phyloP scores from a whole-genome alignment of 2,113 vertebrate genomes.

The Cisticola juncidis region DNA sequence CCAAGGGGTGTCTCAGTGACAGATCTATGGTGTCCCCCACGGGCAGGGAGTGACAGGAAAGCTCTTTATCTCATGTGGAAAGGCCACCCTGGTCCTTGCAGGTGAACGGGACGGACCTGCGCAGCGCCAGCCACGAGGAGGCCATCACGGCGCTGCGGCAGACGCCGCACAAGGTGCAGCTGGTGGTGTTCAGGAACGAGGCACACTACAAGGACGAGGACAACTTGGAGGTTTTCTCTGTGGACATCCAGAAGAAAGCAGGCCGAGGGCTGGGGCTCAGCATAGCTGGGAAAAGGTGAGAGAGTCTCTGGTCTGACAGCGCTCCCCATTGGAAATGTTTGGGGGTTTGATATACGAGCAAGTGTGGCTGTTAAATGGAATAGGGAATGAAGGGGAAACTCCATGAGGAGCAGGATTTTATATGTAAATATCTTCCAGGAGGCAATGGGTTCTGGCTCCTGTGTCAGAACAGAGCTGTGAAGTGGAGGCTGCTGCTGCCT shows the following conservation, averaged over 20 bases:
- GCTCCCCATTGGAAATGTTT: background rate
- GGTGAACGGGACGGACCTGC: conserved; percentile 91
- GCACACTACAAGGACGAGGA: conserved; percentile 87
- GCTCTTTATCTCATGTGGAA: background rate
- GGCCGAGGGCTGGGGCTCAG: conserved; percentile 93
- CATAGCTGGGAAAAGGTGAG: conserved; percentile 94
- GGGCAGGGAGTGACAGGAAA: background rate
- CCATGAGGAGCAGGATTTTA: background rate
- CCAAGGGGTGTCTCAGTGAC: background rate
- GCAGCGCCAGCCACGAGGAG: conserved; percentile 87
- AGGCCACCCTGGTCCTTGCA: conserved; percentile 56
- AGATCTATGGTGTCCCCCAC: background rate
- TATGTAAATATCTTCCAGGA: background rate
- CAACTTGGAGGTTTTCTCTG: conserved; percentile 85
- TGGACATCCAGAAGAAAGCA: conserved; percentile 88
- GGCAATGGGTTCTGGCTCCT: background rate
- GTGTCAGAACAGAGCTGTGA: background rate
- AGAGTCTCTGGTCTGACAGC: background rate
- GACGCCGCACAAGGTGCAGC: conserved; percentile 85
- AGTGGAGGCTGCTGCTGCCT: background rate
- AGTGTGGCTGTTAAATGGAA: background rate
- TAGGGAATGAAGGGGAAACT: background rate
- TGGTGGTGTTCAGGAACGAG: conserved; percentile 88
- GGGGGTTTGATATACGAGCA: background rate
- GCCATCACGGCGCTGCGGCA: conserved; percentile 90